Evolutionary conservation across 2,888 invertebrate genomes (phyloP).

Genomic region (Drosophila paramelanica): DNA sequence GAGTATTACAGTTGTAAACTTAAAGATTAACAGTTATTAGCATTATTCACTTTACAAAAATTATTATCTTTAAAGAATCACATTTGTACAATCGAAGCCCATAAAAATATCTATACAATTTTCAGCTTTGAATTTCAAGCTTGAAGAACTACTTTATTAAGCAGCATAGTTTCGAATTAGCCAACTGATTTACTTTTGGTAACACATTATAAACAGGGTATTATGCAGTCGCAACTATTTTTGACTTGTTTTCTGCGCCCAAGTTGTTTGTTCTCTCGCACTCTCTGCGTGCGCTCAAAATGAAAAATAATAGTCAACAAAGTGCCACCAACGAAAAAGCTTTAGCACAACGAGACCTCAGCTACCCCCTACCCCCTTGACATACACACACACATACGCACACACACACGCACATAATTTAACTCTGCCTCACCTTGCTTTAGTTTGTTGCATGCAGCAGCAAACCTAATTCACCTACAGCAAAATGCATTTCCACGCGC

Average conservation of each 20-base stretch:
- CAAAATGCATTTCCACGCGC: conserved; percentile 68
- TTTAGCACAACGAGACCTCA: conserved; percentile 54
- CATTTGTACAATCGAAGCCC: no score
- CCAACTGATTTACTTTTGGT: no score
- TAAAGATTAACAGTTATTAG: no score
- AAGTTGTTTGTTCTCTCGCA: conserved; percentile 21
- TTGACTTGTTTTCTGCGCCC: conserved; percentile 16
- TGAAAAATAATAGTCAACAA: conserved; percentile 79
- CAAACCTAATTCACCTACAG: conserved; percentile 65
- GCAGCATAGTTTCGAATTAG: no score
- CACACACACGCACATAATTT: not conserved
- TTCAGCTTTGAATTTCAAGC: no score
- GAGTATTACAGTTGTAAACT: no score
- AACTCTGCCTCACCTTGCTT: conserved; percentile 4
- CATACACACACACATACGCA: not conserved
- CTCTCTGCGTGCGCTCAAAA: conserved; percentile 50
- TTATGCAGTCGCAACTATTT: not conserved
- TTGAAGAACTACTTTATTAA: no score
- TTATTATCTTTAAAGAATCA: no score
- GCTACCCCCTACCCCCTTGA: not conserved
- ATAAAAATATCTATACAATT: no score
- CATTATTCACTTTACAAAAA: no score
- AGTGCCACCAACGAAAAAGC: conserved; percentile 76
- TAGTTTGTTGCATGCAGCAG: conserved; percentile 29
- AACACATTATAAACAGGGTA: not conserved